Evolutionary conservation across 2,113 vertebrate species (phyloP).

Genomic region (Stercorarius parasiticus): DNA sequence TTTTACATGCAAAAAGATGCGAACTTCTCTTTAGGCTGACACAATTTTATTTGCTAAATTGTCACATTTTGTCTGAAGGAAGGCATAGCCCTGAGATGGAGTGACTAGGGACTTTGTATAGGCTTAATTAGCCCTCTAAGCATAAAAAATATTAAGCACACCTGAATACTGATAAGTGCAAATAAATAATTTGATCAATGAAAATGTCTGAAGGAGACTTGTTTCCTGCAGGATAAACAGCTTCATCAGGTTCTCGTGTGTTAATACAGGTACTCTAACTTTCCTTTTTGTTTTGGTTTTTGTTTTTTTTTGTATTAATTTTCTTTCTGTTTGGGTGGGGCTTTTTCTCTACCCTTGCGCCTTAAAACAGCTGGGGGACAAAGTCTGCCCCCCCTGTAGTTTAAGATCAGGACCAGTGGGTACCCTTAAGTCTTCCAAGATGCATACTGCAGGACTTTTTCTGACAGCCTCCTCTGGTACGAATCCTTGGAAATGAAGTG

Average conservation of each 20-base stretch:
- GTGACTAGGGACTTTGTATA: not conserved
- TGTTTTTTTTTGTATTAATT: not conserved
- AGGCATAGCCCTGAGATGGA: not conserved
- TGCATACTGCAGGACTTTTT: not conserved
- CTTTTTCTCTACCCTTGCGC: not conserved
- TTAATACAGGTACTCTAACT: not conserved
- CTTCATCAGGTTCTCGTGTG: not conserved
- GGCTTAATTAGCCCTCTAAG: constrained; percentile 38
- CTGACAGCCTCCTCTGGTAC: not conserved
- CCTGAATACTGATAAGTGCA: constrained; percentile 9
- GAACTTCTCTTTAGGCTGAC: not conserved
- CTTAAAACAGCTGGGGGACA: not conserved
- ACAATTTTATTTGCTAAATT: not conserved
- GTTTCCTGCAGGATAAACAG: not conserved
- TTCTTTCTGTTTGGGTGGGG: not conserved
- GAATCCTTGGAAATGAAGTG: not conserved
- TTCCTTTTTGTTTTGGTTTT: not conserved
- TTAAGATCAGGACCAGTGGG: not conserved
- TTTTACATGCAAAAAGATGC: not conserved
- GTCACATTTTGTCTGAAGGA: not conserved
- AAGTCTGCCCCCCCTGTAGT: not conserved
- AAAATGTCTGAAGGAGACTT: not conserved
- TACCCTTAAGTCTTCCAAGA: not conserved
- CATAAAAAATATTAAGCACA: not conserved
- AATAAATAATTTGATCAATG: constrained; percentile 26